Evolutionary conservation across 2,888 invertebrate species (phyloP).

Genomic region (Dicranocentrus wangi): DNA sequence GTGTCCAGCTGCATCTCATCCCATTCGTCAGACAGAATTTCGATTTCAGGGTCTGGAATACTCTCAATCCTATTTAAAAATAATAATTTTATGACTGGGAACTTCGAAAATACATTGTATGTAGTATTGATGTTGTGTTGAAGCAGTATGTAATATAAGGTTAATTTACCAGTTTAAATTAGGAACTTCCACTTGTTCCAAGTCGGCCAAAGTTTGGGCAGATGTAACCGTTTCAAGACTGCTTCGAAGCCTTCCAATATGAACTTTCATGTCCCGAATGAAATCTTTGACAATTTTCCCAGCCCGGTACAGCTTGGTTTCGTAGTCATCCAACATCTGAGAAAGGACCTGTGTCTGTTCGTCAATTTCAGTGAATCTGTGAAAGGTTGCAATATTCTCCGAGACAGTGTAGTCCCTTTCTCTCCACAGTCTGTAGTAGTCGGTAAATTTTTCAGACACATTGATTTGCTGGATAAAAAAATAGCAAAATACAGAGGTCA

Average conservation of each 20-base stretch:
- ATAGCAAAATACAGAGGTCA: no score
- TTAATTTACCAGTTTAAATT: conserved; percentile 39
- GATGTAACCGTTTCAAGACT: neutral
- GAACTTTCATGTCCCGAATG: conserved; percentile 9
- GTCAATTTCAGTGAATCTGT: conserved; percentile 47
- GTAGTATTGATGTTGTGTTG: neutral
- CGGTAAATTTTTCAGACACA: conserved; percentile 44
- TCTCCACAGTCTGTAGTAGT: conserved; percentile 49
- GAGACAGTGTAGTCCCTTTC: conserved; percentile 12
- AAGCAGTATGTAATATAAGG: neutral
- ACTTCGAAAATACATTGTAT: neutral
- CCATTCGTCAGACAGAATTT: conserved; percentile 40
- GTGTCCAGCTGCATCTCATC: conserved; percentile 21
- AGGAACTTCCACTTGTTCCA: conserved; percentile 23
- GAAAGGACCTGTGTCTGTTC: conserved; percentile 34
- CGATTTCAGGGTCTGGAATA: conserved; percentile 19
- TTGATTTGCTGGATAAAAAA: conserved; percentile 58
- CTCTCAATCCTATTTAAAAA: conserved; percentile 16
- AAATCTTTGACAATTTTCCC: conserved; percentile 17
- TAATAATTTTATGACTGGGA: no score
- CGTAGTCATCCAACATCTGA: conserved; percentile 18
- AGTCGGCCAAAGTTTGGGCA: neutral
- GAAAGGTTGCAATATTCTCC: conserved; percentile 37
- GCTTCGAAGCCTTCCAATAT: neutral
- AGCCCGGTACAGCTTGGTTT: conserved; percentile 14